Evolutionary conservation across 2,888 invertebrate species (phyloP).

Genomic region (Lobophora halterata): DNA sequence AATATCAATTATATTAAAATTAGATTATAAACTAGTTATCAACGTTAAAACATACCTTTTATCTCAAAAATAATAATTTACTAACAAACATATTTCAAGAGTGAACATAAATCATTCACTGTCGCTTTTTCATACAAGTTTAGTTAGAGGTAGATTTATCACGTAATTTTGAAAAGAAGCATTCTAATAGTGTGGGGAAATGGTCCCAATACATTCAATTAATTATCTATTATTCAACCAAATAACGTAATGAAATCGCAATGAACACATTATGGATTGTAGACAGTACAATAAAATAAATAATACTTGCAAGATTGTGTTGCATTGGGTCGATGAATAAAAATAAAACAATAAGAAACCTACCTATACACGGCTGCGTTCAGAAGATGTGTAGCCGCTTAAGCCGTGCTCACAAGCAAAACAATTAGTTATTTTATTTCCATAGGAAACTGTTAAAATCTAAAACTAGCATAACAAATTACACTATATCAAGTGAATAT

Average conservation of each 20-base stretch:
- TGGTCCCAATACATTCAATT: constrained; percentile 4
- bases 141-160: constrained; percentile 13
- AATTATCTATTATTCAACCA: constrained; percentile 1
- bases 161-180: constrained; percentile 8
- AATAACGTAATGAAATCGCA: constrained; percentile 11
- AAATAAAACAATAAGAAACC: constrained; percentile 20
- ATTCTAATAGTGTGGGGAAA: too few species aligned
- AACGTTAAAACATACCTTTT: constrained; percentile 77
- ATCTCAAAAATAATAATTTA: constrained; percentile 80
- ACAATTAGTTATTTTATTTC: constrained; percentile 46
- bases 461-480: constrained; percentile 54
- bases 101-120: constrained; percentile 28
- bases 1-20: constrained; percentile 72
- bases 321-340: constrained; percentile 30
- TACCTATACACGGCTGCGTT: constrained; percentile 8
- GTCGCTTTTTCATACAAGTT: constrained; percentile 9
- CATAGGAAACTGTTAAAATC: constrained; percentile 57
- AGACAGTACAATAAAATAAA: constrained; percentile 6
- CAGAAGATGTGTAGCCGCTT: background rate
- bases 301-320: constrained; percentile 24
- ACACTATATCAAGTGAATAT: constrained; percentile 31
- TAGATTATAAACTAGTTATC: constrained; percentile 75
- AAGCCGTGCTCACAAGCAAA: constrained; percentile 25
- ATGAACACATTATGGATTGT: constrained; percentile 18
- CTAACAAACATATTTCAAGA: constrained; percentile 63